These are phyloP conservation scores for Naja naja DNA, from an alignment of 2,113 vertebrate genomes.

Conservation along the genomic window DNA sequence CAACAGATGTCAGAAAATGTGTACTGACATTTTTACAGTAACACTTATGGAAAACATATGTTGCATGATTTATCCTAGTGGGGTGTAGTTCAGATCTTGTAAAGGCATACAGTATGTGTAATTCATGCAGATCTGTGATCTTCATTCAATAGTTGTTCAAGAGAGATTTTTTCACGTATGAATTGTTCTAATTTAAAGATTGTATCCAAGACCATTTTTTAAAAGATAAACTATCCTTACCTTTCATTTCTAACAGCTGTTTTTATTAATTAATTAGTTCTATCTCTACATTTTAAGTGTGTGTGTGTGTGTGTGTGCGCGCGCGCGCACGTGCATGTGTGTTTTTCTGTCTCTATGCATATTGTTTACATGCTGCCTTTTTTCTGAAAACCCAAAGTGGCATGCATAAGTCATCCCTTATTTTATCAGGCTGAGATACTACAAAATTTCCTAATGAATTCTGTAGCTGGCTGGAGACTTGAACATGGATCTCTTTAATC, in stretches of 20 bases:
- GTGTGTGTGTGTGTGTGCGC: background rate
- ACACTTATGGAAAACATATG: background rate
- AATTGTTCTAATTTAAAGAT: background rate
- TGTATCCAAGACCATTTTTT: background rate
- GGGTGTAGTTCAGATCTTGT: conserved; percentile 1
- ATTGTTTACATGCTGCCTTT: background rate
- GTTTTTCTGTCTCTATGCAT: background rate
- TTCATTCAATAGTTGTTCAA: background rate
- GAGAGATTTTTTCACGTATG: background rate
- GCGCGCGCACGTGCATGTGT: background rate
- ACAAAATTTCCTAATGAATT: background rate
- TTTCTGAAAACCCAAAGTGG: background rate
- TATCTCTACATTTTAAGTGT: background rate
- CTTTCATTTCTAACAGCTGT: background rate
- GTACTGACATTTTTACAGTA: conserved; percentile 11
- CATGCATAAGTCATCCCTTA: background rate
- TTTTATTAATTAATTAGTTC: background rate
- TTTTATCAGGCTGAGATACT: background rate
- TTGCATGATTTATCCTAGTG: background rate
- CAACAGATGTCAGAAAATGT: conserved; percentile 8
- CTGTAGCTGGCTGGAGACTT: background rate
- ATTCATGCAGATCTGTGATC: conserved; percentile 4
- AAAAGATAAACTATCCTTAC: background rate
- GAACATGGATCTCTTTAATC: background rate
- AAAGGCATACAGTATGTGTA: background rate